Percentiles rank a stretch among this genome's conserved stretches.
Evolutionary conservation across 64 coral and sea anemone species (phyloP).

Genomic region (Actinia equina): DNA sequence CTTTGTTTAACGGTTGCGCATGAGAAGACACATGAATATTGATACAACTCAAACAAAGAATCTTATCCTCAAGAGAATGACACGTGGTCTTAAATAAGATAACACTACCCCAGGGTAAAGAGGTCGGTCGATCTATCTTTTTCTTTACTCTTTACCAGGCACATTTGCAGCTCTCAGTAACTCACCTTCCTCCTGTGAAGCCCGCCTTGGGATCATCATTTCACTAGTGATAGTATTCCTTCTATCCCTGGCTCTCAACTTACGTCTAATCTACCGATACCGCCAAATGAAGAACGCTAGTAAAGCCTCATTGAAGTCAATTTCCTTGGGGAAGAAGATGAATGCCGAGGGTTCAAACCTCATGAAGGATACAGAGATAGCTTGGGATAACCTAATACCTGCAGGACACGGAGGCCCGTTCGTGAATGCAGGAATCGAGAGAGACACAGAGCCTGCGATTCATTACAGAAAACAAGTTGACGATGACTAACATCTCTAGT

Average conservation of each 20-base stretch:
- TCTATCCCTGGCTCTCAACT: conserved; percentile 7
- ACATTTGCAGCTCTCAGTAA: background rate
- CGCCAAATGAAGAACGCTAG: background rate
- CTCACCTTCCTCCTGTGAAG: background rate
- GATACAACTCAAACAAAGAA: no score
- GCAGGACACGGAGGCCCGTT: background rate
- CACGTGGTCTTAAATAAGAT: no score
- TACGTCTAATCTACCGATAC: background rate
- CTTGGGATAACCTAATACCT: conserved; percentile 14
- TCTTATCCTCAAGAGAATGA: no score
- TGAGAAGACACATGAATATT: no score
- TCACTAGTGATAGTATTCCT: background rate
- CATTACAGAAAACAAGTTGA: background rate
- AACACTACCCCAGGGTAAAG: no score
- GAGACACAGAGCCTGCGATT: background rate
- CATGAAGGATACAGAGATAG: conserved; percentile 18
- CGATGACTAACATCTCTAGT: background rate
- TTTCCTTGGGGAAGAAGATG: background rate
- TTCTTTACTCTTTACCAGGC: background rate
- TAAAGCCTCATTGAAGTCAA: background rate
- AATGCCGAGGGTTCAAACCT: background rate
- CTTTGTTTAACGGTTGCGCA: no score
- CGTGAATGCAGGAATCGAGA: background rate
- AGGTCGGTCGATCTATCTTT: no score
- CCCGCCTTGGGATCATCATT: conserved; percentile 4